Base-by-base conservation (phyloP, 2,888 invertebrate genomes). In the Dilophus febrilis region DNA sequence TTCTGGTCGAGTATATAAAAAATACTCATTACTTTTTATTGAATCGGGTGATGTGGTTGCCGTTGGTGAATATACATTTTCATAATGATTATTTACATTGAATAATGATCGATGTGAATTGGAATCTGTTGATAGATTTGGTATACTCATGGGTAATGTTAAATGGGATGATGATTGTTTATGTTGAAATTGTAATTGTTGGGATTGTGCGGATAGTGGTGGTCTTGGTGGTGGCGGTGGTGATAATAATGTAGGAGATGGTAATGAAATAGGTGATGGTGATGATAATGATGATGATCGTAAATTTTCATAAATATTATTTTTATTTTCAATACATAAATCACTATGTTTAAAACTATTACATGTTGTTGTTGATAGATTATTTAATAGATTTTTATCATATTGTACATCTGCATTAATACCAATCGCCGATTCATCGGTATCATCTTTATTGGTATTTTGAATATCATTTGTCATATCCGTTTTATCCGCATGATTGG, bases 1-100 rank as follows among this genome's bases (percentile, higher is more conserved):
- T 14, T 58, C 60, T 6, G 60, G 58, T 3, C 58, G 58, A 1
- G 61, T 58, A 33, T 59, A 62, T 3, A 59, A 47, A 37, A 59
- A 61, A 14, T 31, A 32, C 7, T 38, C 38, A 33, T 32, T 18
- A 27, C 26, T 19, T 22, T 40, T 28, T 13, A 26, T 19, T 14
- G 40, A 37, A 16, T 34, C 35, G 3, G 35, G 33, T 14, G 35
- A 7, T 13, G 8, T 8, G 22, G 5, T 22, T 4, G 4, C 5
- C 4, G 16, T 34, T 29, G 40, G 40, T n/a, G 22, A 19, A 16
- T 4, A 22, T 6, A 22, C 8, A 22, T 22, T 22, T 6, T 22
- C 8, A 22, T 22, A 6, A 22, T 8, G 4, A 22, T 22, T 22
- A 22, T 22, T 22, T 7, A 32, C 38, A 38, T 38, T 38, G 4